Evolutionary conservation across 2,888 invertebrate genomes (phyloP).

Genomic region (Candidula unifasciata): DNA sequence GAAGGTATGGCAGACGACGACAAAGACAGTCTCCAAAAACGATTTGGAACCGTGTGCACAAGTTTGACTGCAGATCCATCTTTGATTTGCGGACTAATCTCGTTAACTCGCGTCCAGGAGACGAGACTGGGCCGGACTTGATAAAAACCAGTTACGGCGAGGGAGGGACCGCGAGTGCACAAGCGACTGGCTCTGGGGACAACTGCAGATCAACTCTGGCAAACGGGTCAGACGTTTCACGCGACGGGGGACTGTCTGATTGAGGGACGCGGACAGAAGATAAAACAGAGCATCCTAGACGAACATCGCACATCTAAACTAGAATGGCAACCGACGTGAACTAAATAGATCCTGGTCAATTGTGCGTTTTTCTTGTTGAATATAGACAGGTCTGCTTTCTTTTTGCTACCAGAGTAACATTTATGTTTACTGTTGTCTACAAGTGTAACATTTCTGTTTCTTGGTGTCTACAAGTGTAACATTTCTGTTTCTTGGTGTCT

Average conservation of each 20-base stretch:
- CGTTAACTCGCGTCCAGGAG: conserved; percentile 32
- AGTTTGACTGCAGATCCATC: conserved; percentile 9
- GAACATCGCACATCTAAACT: too few species aligned
- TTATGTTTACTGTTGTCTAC: too few species aligned
- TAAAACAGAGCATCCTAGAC: too few species aligned
- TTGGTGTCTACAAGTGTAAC: too few species aligned
- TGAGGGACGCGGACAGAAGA: neutral
- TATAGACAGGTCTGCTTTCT: too few species aligned
- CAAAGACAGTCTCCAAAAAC: neutral
- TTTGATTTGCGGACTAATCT: conserved; percentile 39
- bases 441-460: too few species aligned
- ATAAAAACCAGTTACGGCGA: conserved; percentile 31
- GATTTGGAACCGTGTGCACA: neutral
- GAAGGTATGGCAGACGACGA: neutral
- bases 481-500: too few species aligned
- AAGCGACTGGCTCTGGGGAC: neutral
- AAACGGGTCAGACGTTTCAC: conserved; percentile 33
- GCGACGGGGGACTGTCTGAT: conserved; percentile 16
- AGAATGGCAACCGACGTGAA: too few species aligned
- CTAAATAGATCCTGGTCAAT: too few species aligned
- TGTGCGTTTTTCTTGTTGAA: too few species aligned
- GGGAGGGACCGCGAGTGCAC: conserved; percentile 7
- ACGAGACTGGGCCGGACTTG: conserved; percentile 15
- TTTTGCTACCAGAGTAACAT: too few species aligned
- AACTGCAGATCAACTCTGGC: neutral